Evolutionary conservation across 2,113 vertebrate genomes (phyloP).

Genomic region (Ciconia stormi): DNA sequence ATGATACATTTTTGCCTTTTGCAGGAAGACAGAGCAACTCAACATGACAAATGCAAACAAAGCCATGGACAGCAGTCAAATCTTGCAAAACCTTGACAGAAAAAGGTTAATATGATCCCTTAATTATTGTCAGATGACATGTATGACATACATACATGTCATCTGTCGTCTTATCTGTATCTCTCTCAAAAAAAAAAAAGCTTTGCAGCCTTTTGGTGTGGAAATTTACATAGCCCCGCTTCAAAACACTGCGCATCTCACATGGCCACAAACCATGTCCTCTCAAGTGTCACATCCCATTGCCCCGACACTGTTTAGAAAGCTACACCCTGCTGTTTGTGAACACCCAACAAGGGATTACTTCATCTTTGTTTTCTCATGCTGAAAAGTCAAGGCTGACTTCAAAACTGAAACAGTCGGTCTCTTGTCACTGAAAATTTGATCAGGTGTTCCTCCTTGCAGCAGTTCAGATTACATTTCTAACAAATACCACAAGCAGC

Average conservation of each 20-base stretch:
- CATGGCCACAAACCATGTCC: not conserved
- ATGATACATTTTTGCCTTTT: not conserved
- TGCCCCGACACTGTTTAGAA: not conserved
- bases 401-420: constrained; percentile 26
- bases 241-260: not conserved
- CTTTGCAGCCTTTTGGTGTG: not conserved
- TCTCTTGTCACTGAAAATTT: constrained; percentile 25
- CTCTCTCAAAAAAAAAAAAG: not conserved
- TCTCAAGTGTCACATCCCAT: not conserved
- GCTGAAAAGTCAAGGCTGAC: constrained; percentile 22
- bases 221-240: not conserved
- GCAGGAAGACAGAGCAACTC: not conserved
- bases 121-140: not conserved
- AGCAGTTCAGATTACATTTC: constrained; percentile 53
- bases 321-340: not conserved
- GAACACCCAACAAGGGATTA: not conserved
- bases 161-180: not conserved
- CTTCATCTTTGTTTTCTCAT: constrained; percentile 4
- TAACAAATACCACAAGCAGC: constrained; percentile 49
- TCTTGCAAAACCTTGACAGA: not conserved
- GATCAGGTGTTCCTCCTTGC: constrained; percentile 28
- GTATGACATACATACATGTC: not conserved
- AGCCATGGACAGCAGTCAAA: not conserved
- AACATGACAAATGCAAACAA: not conserved
- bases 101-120: not conserved